Evolutionary conservation across 2,888 invertebrate genomes (phyloP), one percentile per base, ranked within the genome.

Genomic region (Timema cristinae): DNA sequence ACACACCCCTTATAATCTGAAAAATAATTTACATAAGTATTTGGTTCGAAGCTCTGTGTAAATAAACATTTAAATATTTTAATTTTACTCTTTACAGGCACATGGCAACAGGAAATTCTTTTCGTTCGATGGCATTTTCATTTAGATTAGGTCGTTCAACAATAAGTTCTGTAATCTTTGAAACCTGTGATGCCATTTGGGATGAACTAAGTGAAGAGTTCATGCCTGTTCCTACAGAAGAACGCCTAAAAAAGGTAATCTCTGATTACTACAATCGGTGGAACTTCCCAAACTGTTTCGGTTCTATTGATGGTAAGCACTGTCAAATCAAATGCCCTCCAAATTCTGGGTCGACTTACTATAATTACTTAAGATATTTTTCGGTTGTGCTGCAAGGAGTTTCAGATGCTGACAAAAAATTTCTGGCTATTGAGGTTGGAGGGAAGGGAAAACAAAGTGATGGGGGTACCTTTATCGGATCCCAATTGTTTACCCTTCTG

Each of bases 371-470:
- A 4, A 63, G 48, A 48, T 47, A 63, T 63, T 63, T 63, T n/a
- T 63, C 63, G 2, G 63, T 63, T 7, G 32, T 63, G 9, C 63
- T 63, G 11, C 63, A 63, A 63, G 63, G 47, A 7, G 63, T 63
- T 8, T 16, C 63, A 47, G 63, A 63, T 47, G 63, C 63, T 47
- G 47, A 63, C 48, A 47, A 63, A 0, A 63, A 63, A n/a, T 63
- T 63, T 16, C 13, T 63, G 48, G 48, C 63, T 48, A 63, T 63
- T 9, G 47, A 63, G 11, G 32, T 61, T 10, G 16, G n/a, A n/a
- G 63, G 63, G 4, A 9, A n/a, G 9, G 63, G 63, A 10, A 63
- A 63, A 63, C 63, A 63, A 63, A 63, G 47, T 63, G 47, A 63
- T 63, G 63, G 63, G 32, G 32, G 32, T 32, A 32, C 32, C 32